Conservation (phyloP, 2,888 invertebrate genomes). For the Neria commutata region DNA sequence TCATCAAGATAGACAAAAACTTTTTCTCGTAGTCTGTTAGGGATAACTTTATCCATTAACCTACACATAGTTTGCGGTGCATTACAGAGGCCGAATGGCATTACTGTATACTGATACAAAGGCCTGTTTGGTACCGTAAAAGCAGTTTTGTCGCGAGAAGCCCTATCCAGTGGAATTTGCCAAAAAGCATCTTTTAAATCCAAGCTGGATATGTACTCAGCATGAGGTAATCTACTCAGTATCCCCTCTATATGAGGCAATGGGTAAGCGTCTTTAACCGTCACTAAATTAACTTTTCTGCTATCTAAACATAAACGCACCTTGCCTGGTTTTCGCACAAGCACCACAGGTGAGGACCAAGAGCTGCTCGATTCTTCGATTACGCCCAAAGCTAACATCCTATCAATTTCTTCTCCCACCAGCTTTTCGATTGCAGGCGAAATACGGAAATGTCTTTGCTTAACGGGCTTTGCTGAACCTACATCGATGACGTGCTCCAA, state of each 20-base stretch:
- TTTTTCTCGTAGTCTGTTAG: constrained; percentile 1
- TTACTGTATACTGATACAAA: constrained; percentile 22
- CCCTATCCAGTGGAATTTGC: constrained; percentile 16
- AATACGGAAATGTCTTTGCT: no score
- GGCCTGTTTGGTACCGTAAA: constrained; percentile 33
- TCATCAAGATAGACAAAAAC: constrained; percentile 23
- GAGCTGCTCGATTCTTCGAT: no score
- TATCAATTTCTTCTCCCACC: no score
- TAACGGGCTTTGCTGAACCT: not conserved
- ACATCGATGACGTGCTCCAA: not conserved
- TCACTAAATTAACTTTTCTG: constrained; percentile 39
- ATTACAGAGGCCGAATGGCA: constrained; percentile 28
- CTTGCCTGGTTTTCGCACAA: constrained; percentile 1
- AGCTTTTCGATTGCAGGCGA: no score
- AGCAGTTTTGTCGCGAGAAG: constrained; percentile 31
- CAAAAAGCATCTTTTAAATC: constrained; percentile 22
- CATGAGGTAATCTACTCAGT: constrained; percentile 30
- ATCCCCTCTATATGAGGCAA: constrained; percentile 30
- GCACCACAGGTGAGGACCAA: no score
- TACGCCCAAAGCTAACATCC: no score
- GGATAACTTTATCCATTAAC: constrained; percentile 23
- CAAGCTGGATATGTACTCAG: constrained; percentile 31
- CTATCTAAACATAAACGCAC: constrained; percentile 40
- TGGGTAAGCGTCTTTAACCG: constrained; percentile 28
- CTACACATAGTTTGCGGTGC: constrained; percentile 24